A percentile compares a stretch with the other conserved stretches of the same genome.
Conservation (phyloP, 2,113 vertebrate species). For the Nettapus auritus region DNA sequence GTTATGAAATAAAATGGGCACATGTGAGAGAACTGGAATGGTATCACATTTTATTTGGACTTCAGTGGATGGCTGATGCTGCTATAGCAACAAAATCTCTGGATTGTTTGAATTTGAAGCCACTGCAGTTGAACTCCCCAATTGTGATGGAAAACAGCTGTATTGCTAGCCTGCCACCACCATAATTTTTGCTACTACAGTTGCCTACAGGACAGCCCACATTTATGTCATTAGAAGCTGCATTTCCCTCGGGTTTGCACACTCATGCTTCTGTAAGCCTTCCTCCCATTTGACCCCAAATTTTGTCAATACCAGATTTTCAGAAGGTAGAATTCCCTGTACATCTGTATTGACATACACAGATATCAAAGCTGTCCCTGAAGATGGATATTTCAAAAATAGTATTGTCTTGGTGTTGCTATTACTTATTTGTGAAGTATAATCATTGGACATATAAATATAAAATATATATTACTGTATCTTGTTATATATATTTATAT, state of each 20-base stretch:
- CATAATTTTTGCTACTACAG: not conserved
- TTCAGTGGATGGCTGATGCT: conserved; percentile 20
- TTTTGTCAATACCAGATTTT: not conserved
- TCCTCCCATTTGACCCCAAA: not conserved
- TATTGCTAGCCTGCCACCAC: not conserved
- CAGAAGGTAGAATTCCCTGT: not conserved
- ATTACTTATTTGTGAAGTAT: not conserved
- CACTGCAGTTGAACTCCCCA: not conserved
- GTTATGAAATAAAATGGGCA: not conserved
- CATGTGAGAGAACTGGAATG: not conserved
- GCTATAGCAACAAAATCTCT: conserved; percentile 45
- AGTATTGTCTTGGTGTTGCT: not conserved
- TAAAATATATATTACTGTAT: not conserved
- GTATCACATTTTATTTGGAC: not conserved
- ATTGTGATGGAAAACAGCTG: not conserved
- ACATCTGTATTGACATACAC: fast-evolving
- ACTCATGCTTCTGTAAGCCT: not conserved
- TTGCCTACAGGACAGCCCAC: not conserved
- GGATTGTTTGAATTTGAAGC: not conserved
- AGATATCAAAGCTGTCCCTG: not conserved
- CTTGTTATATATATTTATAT: not conserved
- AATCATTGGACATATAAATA: not conserved
- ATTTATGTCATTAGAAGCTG: not conserved
- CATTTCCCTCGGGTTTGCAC: not conserved
- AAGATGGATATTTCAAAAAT: not conserved